Percentiles rank a stretch among this genome's conserved stretches.
phyloP scores from a whole-genome alignment of 1,140 invertebrate genomes.

The Polypedilum pembai region DNA sequence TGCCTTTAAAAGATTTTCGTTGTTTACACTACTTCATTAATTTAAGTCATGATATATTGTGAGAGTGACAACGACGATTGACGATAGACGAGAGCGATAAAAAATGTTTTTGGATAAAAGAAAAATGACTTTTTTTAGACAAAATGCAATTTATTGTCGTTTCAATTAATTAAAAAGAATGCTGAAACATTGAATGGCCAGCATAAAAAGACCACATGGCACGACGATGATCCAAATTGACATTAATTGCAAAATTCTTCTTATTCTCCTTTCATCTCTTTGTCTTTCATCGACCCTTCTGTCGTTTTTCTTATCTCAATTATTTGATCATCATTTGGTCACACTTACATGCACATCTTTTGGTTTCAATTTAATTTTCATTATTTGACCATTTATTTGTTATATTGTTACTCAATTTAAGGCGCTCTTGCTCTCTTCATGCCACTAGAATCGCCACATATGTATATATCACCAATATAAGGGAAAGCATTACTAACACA shows the following conservation, averaged over 20 bases:
- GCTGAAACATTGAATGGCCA: background rate
- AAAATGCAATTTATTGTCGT: background rate
- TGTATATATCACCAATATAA: background rate
- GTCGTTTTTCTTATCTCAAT: background rate
- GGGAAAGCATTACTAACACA: background rate
- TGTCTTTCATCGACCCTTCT: background rate
- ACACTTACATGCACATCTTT: background rate
- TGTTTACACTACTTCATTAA: conserved; percentile 15
- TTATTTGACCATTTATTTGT: conserved; percentile 7
- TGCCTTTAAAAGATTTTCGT: background rate
- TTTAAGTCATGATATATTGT: background rate
- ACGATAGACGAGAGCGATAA: background rate
- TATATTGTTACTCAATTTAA: conserved; percentile 19
- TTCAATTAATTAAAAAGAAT: conserved; percentile 8
- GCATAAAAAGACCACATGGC: conserved; percentile 16
- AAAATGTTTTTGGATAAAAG: background rate
- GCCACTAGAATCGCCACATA: background rate
- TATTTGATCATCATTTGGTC: background rate
- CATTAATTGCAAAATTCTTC: conserved; percentile 18
- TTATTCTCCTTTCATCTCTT: background rate
- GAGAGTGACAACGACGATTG: background rate
- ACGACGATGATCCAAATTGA: conserved; percentile 12
- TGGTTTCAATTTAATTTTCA: conserved; percentile 4
- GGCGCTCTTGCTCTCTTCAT: background rate
- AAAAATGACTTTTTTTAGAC: too few relatives aligned